Base-by-base conservation (phyloP, 2,113 vertebrate genomes). In the Plecturocebus donacophilus region DNA sequence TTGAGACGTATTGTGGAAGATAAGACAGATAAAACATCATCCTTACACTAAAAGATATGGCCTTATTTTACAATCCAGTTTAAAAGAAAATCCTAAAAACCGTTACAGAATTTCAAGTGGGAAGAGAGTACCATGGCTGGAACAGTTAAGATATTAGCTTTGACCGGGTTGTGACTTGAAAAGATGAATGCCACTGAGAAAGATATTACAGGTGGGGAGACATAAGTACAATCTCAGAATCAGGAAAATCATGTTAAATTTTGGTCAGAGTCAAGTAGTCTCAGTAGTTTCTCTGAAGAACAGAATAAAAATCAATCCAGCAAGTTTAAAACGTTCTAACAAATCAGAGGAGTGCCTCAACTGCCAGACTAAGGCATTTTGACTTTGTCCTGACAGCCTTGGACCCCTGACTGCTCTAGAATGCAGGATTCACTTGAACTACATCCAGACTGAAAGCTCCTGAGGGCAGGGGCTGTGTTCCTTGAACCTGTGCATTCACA, bases 371-470 rank as follows among this genome's bases (percentile, higher is more conserved):
- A 17, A 58, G 35, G 52, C 47, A 20, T 38, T 23, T 91, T n/a
- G 32, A 13, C 19, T 21, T 17, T 23, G 3, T 61, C 81, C 61
- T 20, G 35, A 19, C 23, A 25, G 58, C 11, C 30, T 5, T 3
- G 4, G 13, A 49, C 30, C 17, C 25, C 0, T 10, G 13, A n/a
- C 5, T 0, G 0, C 2, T 81, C 32, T 5, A 1, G 27, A 38
- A 5, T 3, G n/a, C 66, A 82, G 32, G 27, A 4, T 49, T 27
- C 27, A 21, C 21, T 17, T 2, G 52, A 38, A 14, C 42, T 3
- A 12, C 0, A 0, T 11, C 6, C 32, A 5, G 35, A 38, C 3
- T 0, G 38, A 52, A 20, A 20, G 3, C 79, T 54, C 54, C 70
- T 11, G 70, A 30, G 49, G 40, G 47, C 5, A 13, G 47, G 56